Evolutionary conservation across 2,888 invertebrate species (phyloP), one percentile per base, ranked within the genome.

Genomic region (Hypselothyrea guttata): DNA sequence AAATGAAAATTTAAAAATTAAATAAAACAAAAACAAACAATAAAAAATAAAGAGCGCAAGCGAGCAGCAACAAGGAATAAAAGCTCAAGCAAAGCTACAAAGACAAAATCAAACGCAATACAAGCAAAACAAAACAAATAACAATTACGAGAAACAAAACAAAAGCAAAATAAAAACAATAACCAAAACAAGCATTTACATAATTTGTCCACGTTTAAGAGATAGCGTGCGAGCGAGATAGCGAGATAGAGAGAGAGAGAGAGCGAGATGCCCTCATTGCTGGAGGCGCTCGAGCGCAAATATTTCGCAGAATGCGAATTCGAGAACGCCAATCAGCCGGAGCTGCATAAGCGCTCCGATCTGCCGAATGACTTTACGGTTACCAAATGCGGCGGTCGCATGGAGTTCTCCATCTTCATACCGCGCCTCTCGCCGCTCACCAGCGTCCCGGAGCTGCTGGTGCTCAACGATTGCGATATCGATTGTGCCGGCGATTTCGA

Each of bases 381-480:
- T 53, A 82, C 81, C 4, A 84, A 83, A 68, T 83, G 83, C 30
- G 75, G 79, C 37, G 77, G 75, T 0, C 84, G 83, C 33, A 79
- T 81, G 79, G 75, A 95, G 22, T 94, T 96, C 62, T 95, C 96
- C 78, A 96, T 97, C 85, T 96, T 95, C 88, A 95, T 97, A 87
- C 96, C 96, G 47, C 94, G 95, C 86, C 93, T 95, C 74, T 94
- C 95, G 22, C 95, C 96, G 12, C 91, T 95, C 57, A 73, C 86
- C 53, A 93, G 94, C 84, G 95, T 96, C 69, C 96, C 97, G 18
- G 94, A 96, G 8, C 91, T 96, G 56, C 91, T 98, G 83, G 96
- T 97, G 71, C 92, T 98, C 53, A 97, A 97, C 85, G 96, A 96
- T 91, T 97, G 97, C 90, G 95, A 95, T 89, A 97, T 98, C 71